Conservation (phyloP, 2,113 vertebrate species). For the Eptesicus fuscus region DNA sequence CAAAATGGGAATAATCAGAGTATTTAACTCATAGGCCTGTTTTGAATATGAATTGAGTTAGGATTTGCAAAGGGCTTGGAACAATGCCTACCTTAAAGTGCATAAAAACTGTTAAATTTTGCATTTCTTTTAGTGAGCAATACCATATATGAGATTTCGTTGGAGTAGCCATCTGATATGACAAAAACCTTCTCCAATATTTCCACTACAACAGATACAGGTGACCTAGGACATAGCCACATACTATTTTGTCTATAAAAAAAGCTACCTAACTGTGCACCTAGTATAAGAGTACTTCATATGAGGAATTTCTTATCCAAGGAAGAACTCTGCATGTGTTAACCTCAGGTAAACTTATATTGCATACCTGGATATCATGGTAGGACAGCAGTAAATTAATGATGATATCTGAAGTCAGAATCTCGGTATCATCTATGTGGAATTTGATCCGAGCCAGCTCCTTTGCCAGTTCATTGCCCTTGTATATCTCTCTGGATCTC, state of each 20-base stretch:
- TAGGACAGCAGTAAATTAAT: conserved; percentile 97
- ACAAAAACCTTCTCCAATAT: background rate
- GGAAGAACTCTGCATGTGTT: background rate
- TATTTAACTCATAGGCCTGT: background rate
- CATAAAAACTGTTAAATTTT: background rate
- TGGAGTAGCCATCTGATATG: background rate
- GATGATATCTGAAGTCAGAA: conserved; percentile 94
- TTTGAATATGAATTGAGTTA: background rate
- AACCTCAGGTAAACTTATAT: background rate
- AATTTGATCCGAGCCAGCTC: conserved; percentile 93
- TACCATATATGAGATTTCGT: background rate
- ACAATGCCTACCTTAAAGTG: background rate
- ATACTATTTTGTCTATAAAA: background rate
- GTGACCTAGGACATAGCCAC: background rate
- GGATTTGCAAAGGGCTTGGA: conserved; percentile 4
- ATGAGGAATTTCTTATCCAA: background rate
- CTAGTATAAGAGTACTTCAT: background rate
- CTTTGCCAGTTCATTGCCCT: conserved; percentile 93
- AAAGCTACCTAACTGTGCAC: background rate
- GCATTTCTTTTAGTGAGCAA: background rate
- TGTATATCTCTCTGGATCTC: conserved; percentile 94
- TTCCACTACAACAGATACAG: background rate
- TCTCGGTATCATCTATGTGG: conserved; percentile 93
- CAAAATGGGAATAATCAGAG: conserved; percentile 5
- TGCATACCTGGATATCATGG: conserved; percentile 94